Base-by-base conservation (phyloP, 1,140 invertebrate species). In the Drosophila triauraria region DNA sequence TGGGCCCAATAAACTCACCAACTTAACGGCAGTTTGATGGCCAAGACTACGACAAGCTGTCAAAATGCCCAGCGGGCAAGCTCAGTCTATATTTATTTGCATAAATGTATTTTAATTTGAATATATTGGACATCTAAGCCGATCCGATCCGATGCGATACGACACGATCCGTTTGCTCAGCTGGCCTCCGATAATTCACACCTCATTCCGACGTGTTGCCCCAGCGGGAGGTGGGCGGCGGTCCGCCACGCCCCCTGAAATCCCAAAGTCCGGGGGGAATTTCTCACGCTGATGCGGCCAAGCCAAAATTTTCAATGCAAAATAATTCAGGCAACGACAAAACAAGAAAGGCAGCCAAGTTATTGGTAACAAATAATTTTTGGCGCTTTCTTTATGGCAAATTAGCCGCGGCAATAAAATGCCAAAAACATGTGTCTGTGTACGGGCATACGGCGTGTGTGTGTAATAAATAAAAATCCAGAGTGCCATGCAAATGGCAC, bases 11-110 rank as follows among this genome's bases (percentile, higher is more conserved):
- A 91, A 91, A 90, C 70, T 75, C 54, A 56, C 27, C 59, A 60
- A 86, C 51, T 91, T 90, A 90, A 88, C 85, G 85, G 85, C 86
- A 65, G 58, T 75, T 90, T 88, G 79, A 88, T 88, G 81, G 67
- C 50, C 78, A 65, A 70, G 58, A 76, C 67, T 67, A 62, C 63
- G 83, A 86, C 75, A 86, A 75, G 61, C 82, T 82, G 82, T 87
- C 83, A 87, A 82, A 74, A 72, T 74, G 68, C 53, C 51, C 74
- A 80, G 78, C 79, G 63, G 79, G 51, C 27, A n/a, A 56, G 53
- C 48, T 75, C 53, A 60, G 81, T 50, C 65, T 51, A 80, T 83
- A 84, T 80, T 68, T 69, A 86, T 86, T 57, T 78, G 75, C 75
- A 60, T 75, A 61, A 59, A 83, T 79, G 82, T 76, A 58, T 81